Evolutionary conservation across 2,113 vertebrate species (phyloP).

Genomic region (Physeter macrocephalus): DNA sequence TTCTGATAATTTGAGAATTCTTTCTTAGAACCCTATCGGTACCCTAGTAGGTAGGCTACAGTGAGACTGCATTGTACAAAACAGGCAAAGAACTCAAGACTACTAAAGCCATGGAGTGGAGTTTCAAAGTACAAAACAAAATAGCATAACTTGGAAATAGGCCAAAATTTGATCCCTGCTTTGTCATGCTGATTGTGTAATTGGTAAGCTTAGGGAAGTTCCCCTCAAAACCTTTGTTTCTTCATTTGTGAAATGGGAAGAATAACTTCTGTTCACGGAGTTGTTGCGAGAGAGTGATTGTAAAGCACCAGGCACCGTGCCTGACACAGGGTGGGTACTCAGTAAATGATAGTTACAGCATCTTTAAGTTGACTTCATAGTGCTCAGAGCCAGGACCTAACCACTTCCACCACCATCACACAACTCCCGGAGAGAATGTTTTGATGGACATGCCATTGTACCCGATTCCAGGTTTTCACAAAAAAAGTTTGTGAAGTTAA

Average conservation of each 20-base stretch:
- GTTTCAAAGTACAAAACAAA: neutral
- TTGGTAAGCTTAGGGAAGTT: conserved; percentile 28
- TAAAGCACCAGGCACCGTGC: neutral
- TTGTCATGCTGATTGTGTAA: conserved; percentile 7
- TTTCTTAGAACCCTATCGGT: neutral
- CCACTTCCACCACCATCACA: neutral
- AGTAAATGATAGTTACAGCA: neutral
- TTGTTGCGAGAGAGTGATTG: neutral
- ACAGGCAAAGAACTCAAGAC: neutral
- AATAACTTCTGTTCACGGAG: neutral
- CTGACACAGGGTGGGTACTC: neutral
- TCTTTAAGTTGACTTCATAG: neutral
- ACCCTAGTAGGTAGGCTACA: neutral
- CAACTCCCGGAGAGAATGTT: neutral
- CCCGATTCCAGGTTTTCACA: neutral
- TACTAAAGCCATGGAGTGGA: neutral
- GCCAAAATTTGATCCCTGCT: neutral
- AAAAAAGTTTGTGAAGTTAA: conserved; percentile 11
- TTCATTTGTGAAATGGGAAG: neutral
- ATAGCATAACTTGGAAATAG: neutral
- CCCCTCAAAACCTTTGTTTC: conserved; percentile 12
- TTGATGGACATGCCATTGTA: neutral
- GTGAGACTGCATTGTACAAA: neutral
- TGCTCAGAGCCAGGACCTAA: neutral
- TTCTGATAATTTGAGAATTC: conserved; percentile 17